phyloP scores from a whole-genome alignment of 2,113 vertebrate genomes.

The Hemibagrus wyckioides region DNA sequence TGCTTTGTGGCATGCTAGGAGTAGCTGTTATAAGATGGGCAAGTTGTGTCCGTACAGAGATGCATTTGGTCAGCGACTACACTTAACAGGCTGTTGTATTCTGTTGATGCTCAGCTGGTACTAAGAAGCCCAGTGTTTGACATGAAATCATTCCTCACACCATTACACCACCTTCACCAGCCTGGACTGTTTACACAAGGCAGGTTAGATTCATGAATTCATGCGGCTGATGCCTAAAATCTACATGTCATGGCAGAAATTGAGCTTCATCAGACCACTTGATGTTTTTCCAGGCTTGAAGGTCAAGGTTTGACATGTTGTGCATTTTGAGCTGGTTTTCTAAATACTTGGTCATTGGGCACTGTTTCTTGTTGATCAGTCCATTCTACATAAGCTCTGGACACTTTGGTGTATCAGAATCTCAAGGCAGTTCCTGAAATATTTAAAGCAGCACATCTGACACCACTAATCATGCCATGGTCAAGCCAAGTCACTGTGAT shows the following conservation, averaged over 20 bases:
- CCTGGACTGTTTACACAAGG: background rate
- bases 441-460: background rate
- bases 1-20: too few species aligned
- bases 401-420: background rate
- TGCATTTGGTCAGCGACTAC: too few species aligned
- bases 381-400: background rate
- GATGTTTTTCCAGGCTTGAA: background rate
- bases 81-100: background rate
- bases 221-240: background rate
- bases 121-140: background rate
- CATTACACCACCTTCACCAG: background rate
- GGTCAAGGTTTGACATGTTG: background rate
- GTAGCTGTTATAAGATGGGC: background rate
- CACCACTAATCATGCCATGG: background rate
- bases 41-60: background rate
- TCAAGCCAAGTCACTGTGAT: background rate
- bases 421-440: background rate
- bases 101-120: background rate
- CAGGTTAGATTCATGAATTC: background rate
- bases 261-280: background rate
- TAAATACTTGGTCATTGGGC: too few species aligned
- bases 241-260: background rate
- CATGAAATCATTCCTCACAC: background rate
- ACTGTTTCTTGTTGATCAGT: background rate
- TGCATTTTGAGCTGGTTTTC: background rate